Conservation (phyloP, 2,888 invertebrate genomes). For the Flexamia atlantica region DNA sequence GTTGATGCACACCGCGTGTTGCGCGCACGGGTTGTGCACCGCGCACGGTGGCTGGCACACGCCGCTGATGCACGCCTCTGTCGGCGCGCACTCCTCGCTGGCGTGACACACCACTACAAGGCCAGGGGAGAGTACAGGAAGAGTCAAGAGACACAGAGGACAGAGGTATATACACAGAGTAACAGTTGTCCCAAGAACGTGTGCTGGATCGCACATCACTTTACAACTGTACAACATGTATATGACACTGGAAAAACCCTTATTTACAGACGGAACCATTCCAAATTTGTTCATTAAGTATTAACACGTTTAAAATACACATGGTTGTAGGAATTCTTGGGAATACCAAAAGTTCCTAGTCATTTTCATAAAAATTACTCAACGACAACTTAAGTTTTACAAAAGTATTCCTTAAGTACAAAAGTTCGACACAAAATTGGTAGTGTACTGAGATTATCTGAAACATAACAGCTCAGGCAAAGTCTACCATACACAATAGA, state of each 20-base stretch:
- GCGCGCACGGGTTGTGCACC: slow-evolving; percentile 89
- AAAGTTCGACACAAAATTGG: too few species aligned
- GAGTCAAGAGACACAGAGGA: slow-evolving; percentile 67
- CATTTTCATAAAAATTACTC: too few species aligned
- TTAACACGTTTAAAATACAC: background rate
- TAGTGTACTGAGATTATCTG: too few species aligned
- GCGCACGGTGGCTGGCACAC: slow-evolving; percentile 93
- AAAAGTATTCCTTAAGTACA: too few species aligned
- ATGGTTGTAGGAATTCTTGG: too few species aligned
- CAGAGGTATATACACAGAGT: slow-evolving; percentile 50
- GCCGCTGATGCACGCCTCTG: slow-evolving; percentile 91
- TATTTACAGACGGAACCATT: slow-evolving; percentile 28
- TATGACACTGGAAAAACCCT: background rate
- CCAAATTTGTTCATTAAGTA: background rate
- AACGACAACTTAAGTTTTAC: too few species aligned
- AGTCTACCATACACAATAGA: too few species aligned
- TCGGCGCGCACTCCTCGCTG: slow-evolving; percentile 91
- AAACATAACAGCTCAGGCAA: too few species aligned
- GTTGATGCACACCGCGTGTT: slow-evolving; percentile 91
- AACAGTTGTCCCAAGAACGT: slow-evolving; percentile 58
- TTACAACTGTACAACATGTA: slow-evolving; percentile 41
- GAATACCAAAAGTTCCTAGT: too few species aligned
- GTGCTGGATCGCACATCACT: slow-evolving; percentile 40
- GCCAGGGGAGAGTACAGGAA: slow-evolving; percentile 45
- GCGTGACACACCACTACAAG: slow-evolving; percentile 89